Percentiles rank a stretch among this genome's conserved stretches.
phyloP scores from a whole-genome alignment of 1,140 invertebrate genomes.

The Cataglyphis hispanica region DNA sequence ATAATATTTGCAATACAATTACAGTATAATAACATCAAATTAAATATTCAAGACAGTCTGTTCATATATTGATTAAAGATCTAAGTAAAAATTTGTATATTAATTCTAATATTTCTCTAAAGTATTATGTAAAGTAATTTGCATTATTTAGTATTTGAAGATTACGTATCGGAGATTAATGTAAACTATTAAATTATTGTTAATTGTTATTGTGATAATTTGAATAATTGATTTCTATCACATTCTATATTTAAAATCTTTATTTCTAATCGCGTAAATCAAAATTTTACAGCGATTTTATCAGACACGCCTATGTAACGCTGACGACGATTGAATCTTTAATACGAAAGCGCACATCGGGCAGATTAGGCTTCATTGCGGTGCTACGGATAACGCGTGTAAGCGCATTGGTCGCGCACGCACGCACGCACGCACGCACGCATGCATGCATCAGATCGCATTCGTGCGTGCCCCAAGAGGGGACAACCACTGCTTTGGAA shows the following conservation, averaged over 20 bases:
- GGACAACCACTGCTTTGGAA: slow-evolving; percentile 82
- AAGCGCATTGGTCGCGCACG: slow-evolving; percentile 43
- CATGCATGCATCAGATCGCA: neutral
- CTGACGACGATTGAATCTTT: slow-evolving; percentile 18
- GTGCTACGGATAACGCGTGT: slow-evolving; percentile 15
- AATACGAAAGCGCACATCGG: slow-evolving; percentile 29
- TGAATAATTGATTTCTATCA: slow-evolving; percentile 4
- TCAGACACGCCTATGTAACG: neutral
- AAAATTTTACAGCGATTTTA: neutral
- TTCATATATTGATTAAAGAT: neutral
- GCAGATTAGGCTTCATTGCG: slow-evolving; percentile 35
- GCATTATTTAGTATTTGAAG: neutral
- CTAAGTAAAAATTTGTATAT: neutral
- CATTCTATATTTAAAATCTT: too few species aligned
- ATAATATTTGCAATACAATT: too few species aligned
- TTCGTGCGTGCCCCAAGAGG: slow-evolving; percentile 5
- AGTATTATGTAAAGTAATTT: neutral
- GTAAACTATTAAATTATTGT: neutral
- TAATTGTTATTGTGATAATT: neutral
- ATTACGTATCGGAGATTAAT: neutral
- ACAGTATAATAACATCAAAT: neutral
- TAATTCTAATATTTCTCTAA: neutral
- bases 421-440: neutral
- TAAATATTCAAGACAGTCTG: neutral
- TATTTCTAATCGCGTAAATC: neutral